These are phyloP conservation scores for Rhyzopertha dominica DNA, from an alignment of 1,140 invertebrate genomes.

Conservation along the genomic window DNA sequence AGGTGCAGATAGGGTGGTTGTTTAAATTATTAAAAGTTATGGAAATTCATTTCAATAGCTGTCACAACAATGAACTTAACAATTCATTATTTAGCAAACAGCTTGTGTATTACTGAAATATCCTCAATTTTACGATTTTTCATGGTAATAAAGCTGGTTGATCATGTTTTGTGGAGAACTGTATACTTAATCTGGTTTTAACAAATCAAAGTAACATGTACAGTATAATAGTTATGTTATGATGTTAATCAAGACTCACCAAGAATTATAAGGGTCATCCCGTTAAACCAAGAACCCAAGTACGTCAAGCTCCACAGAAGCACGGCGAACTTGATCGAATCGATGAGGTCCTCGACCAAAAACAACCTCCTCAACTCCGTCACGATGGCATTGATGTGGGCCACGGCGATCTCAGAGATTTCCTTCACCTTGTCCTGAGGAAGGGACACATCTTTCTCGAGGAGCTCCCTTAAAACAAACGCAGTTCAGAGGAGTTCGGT, in stretches of 20 bases:
- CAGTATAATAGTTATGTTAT: too few species aligned
- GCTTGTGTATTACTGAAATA: too few species aligned
- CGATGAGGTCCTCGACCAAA: conserved; percentile 92
- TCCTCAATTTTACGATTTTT: too few species aligned
- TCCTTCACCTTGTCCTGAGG: conserved; percentile 84
- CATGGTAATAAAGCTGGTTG: too few species aligned
- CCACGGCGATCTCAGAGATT: conserved; percentile 74
- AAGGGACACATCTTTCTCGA: conserved; percentile 81
- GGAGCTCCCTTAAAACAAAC: conserved; percentile 61
- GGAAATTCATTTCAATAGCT: too few species aligned
- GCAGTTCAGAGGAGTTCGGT: not conserved
- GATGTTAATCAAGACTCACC: conserved; percentile 67
- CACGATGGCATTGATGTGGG: conserved; percentile 75
- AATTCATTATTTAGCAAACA: too few species aligned
- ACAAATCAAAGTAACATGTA: too few species aligned
- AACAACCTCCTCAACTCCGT: conserved; percentile 85
- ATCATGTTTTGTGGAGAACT: too few species aligned
- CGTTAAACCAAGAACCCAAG: conserved; percentile 96
- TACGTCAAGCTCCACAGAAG: conserved; percentile 93
- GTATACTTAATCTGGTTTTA: too few species aligned
- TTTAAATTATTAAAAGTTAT: conserved; percentile 7
- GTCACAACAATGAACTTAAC: too few species aligned
- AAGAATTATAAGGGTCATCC: conserved; percentile 92
- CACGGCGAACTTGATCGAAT: conserved; percentile 91
- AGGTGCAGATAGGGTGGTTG: too few species aligned